Conservation (phyloP, 2,888 invertebrate species). For the Hymenopus coronatus region DNA sequence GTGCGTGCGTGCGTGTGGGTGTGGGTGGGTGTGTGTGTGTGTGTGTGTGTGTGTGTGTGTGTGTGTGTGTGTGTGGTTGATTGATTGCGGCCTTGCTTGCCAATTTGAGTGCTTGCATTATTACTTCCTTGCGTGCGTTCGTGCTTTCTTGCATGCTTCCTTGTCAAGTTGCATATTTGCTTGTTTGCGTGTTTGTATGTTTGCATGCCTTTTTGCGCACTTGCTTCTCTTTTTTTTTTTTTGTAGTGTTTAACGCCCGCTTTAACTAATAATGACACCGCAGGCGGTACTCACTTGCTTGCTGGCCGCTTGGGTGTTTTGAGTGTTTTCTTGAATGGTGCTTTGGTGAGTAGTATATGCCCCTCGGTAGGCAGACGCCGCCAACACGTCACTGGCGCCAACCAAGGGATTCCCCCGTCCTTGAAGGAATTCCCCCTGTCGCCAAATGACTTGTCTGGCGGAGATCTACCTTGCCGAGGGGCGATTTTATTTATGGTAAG, state of each 20-base stretch:
- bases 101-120: not conserved
- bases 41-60: not conserved
- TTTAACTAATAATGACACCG: too few relatives aligned
- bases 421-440: too few relatives aligned
- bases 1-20: not conserved
- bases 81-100: not conserved
- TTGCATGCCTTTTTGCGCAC: not conserved
- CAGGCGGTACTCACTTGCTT: not conserved
- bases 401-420: too few relatives aligned
- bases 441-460: too few relatives aligned
- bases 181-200: not conserved
- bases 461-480: too few relatives aligned
- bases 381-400: too few relatives aligned
- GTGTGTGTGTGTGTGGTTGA: not conserved
- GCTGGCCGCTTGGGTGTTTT: not conserved
- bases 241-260: too few relatives aligned
- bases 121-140: not conserved
- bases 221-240: not conserved
- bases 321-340: not conserved
- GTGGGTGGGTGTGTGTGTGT: not conserved
- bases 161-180: not conserved
- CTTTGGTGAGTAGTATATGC: too few relatives aligned
- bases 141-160: not conserved
- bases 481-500: too few relatives aligned
- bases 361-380: too few relatives aligned